Conservation (phyloP, 2,888 invertebrate species). For the Agrochola lychnidis region DNA sequence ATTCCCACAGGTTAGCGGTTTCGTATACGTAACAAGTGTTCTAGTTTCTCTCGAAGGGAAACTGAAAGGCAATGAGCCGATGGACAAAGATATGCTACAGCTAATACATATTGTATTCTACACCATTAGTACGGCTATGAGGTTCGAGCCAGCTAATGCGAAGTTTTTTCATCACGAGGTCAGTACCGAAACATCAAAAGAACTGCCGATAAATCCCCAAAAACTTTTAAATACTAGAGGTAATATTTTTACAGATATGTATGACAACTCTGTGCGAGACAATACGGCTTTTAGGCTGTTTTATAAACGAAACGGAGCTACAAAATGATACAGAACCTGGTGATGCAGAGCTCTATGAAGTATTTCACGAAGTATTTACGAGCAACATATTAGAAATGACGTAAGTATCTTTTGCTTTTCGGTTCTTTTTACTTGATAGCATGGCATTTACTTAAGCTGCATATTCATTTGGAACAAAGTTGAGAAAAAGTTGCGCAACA, state of each 20-base stretch:
- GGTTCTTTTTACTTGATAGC: constrained; percentile 10
- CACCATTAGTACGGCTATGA: constrained; percentile 98
- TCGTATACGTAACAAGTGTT: constrained; percentile 99
- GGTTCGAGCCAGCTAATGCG: constrained; percentile 99
- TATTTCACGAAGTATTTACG: constrained; percentile 94
- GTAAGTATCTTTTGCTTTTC: constrained; percentile 79
- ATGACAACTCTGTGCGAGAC: constrained; percentile 98
- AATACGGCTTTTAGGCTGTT: constrained; percentile 97
- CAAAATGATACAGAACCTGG: constrained; percentile 84
- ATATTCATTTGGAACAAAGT: constrained; percentile 20
- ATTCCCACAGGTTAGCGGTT: constrained; percentile 94
- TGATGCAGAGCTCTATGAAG: constrained; percentile 86
- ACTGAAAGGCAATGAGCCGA: constrained; percentile 87
- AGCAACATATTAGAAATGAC: constrained; percentile 93
- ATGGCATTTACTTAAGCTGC: constrained; percentile 22
- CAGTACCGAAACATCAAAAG: constrained; percentile 11
- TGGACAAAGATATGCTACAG: constrained; percentile 92
- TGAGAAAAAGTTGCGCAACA: neutral
- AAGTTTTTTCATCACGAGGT: constrained; percentile 99
- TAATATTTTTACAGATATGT: constrained; percentile 92
- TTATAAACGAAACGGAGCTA: constrained; percentile 90
- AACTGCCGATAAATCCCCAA: neutral
- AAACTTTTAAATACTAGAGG: neutral
- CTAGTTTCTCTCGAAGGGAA: constrained; percentile 97
- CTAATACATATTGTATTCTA: constrained; percentile 97